Conservation (phyloP, 2,797 vertebrate species). For the Eremophila alpestris region DNA sequence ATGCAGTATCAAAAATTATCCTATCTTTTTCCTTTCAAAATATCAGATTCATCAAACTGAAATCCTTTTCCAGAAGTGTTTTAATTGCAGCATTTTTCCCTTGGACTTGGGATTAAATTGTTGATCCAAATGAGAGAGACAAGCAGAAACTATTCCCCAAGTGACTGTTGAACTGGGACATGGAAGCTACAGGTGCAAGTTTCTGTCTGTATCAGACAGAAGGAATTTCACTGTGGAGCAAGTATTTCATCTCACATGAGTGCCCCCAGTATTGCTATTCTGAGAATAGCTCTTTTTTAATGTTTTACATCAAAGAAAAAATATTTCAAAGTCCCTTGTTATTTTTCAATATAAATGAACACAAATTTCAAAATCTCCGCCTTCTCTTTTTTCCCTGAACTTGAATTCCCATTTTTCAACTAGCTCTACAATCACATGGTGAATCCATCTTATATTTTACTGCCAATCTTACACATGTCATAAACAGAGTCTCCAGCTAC, state of each 20-base stretch:
- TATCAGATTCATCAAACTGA: not conserved
- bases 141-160: conserved; percentile 13
- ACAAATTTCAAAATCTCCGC: not conserved
- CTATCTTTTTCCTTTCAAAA: not conserved
- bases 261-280: conserved; percentile 22
- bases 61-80: not conserved
- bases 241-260: conserved; percentile 44
- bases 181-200: conserved; percentile 49
- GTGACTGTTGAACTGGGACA: not conserved
- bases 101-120: not conserved
- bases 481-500: conserved; percentile 49
- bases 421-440: not conserved
- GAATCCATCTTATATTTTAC: conserved; percentile 14
- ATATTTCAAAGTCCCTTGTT: not conserved
- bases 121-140: not conserved
- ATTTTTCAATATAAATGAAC: not conserved
- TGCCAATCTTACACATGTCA: conserved; percentile 52
- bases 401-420: conserved; percentile 14
- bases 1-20: not conserved
- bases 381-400: not conserved
- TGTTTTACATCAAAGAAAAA: not conserved
- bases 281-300: not conserved
- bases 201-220: conserved; percentile 33
- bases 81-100: not conserved
- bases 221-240: not conserved